These are phyloP conservation scores for Archilochus colubris DNA, from an alignment of 2,113 vertebrate species.

Conservation along the genomic window DNA sequence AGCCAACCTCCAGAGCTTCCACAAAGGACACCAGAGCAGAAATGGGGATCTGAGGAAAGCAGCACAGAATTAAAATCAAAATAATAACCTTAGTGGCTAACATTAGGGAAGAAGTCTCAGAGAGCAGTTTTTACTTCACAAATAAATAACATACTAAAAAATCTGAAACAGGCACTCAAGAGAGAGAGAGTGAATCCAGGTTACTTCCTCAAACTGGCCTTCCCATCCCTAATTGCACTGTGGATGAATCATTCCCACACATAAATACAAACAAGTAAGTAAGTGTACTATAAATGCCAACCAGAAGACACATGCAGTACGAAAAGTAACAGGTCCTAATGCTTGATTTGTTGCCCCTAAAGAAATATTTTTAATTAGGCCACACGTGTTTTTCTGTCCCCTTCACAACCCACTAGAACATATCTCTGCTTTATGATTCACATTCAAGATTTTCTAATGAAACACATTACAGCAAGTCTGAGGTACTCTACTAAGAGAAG, in stretches of 20 bases:
- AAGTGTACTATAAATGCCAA: background rate
- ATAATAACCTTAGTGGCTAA: background rate
- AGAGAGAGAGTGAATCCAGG: background rate
- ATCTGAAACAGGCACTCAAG: background rate
- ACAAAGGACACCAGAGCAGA: conserved; percentile 97
- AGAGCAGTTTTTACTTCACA: background rate
- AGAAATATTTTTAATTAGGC: background rate
- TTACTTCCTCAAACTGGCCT: background rate
- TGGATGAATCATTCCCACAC: background rate
- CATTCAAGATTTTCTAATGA: background rate
- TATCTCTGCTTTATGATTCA: background rate
- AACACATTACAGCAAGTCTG: background rate
- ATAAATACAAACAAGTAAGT: background rate
- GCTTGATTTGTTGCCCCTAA: background rate
- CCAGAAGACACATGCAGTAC: background rate
- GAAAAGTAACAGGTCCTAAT: background rate
- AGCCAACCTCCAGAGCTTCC: conserved; percentile 95
- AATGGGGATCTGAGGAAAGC: conserved; percentile 89
- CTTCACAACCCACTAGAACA: background rate
- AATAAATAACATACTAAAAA: background rate
- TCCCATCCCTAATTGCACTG: background rate
- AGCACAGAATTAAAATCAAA: background rate
- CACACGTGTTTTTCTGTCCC: background rate
- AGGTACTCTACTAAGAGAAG: background rate
- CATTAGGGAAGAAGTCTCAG: background rate